Percentiles rank a stretch among this genome's conserved stretches.
Evolutionary conservation across 2,113 vertebrate genomes (phyloP).

Genomic region (Otus sunia): DNA sequence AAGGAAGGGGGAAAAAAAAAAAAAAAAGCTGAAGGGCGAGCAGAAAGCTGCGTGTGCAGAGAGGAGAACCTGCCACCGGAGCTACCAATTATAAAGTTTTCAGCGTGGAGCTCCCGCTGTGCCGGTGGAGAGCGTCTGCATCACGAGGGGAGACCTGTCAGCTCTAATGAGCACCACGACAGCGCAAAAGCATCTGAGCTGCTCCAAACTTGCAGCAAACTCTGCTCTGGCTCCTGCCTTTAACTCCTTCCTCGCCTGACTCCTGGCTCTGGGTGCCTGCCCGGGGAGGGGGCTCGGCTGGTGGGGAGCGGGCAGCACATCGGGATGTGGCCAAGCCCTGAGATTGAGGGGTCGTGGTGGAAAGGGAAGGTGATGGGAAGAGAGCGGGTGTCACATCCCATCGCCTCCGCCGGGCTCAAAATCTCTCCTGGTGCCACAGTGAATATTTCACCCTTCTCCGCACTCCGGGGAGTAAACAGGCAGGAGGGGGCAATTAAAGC

Average conservation of each 20-base stretch:
- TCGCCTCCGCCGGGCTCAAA: not conserved
- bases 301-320: not conserved
- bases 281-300: not conserved
- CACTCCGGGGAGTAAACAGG: not conserved
- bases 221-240: slow-evolving; percentile 12
- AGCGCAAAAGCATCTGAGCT: not conserved
- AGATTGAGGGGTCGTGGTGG: not conserved
- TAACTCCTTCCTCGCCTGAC: slow-evolving; percentile 23
- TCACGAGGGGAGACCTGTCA: slow-evolving; percentile 68
- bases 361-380: slow-evolving; percentile 40
- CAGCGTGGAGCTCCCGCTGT: slow-evolving; percentile 56
- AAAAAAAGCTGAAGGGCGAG: slow-evolving; percentile 2
- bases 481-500: not conserved
- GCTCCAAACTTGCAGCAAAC: slow-evolving; percentile 58
- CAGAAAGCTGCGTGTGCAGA: slow-evolving; percentile 21
- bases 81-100: slow-evolving; percentile 85
- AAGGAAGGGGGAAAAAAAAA: not conserved
- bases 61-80: slow-evolving; percentile 79
- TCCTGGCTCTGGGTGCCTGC: not conserved
- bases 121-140: slow-evolving; percentile 39
- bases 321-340: not conserved
- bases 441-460: slow-evolving; percentile 52
- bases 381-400: slow-evolving; percentile 55
- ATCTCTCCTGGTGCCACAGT: slow-evolving; percentile 43
- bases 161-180: slow-evolving; percentile 69